A percentile compares a stretch with the other conserved stretches of the same genome.
These are phyloP conservation scores for Acestrorhynchus altus DNA, from an alignment of 2,797 vertebrate genomes.

Conservation along the genomic window DNA sequence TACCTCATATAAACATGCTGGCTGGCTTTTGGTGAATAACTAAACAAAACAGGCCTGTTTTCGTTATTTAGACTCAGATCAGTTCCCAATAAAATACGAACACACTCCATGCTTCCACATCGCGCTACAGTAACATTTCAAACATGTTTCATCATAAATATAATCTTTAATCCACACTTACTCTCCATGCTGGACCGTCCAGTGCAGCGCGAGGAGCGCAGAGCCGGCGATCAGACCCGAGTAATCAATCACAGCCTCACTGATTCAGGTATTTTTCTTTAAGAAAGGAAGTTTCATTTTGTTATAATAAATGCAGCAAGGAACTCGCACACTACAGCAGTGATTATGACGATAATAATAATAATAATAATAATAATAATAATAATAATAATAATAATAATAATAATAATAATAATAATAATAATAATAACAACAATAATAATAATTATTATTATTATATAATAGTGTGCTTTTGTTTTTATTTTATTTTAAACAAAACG, in stretches of 20 bases:
- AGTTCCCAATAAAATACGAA: neutral
- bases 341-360: neutral
- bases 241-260: neutral
- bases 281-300: too few relatives aligned
- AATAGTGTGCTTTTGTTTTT: too few relatives aligned
- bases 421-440: too few relatives aligned
- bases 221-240: neutral
- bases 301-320: too few relatives aligned
- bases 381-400: too few relatives aligned
- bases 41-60: too few relatives aligned
- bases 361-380: neutral
- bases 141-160: neutral
- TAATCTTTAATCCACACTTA: neutral
- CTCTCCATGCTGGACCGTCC: neutral
- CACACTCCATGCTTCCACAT: neutral
- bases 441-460: too few relatives aligned
- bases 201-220: neutral
- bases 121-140: neutral
- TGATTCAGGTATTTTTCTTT: neutral
- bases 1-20: too few relatives aligned
- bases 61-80: too few relatives aligned
- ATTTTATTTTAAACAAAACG: too few relatives aligned
- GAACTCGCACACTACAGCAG: neutral
- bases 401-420: too few relatives aligned
- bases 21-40: too few relatives aligned